Evolutionary conservation across 2,113 vertebrate genomes (phyloP).

Genomic region (Vicugna pacos): DNA sequence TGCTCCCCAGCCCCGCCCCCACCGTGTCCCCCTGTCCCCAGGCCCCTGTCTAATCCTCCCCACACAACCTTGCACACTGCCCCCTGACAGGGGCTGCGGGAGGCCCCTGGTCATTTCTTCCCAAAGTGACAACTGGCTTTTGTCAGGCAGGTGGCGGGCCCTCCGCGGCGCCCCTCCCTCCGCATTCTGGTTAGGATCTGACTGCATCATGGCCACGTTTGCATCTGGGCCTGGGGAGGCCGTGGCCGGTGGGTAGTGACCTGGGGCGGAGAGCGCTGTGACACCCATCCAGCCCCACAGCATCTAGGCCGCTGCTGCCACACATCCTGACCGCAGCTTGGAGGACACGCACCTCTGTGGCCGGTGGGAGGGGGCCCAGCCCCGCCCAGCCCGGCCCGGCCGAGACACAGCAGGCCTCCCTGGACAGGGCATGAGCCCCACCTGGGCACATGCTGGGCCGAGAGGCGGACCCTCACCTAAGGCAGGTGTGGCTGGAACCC

Average conservation of each 20-base stretch:
- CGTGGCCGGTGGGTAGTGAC: rapidly evolving
- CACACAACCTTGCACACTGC: rapidly evolving
- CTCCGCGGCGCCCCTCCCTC: not conserved
- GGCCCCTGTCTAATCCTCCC: not conserved
- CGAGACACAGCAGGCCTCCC: not conserved
- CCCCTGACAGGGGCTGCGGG: too few relatives aligned
- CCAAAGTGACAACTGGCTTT: not conserved
- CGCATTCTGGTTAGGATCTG: not conserved
- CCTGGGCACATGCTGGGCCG: too few relatives aligned
- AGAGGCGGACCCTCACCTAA: not conserved
- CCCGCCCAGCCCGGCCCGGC: not conserved
- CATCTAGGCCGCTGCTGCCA: rapidly evolving
- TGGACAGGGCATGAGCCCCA: not conserved
- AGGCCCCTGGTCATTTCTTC: not conserved
- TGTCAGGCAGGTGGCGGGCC: not conserved
- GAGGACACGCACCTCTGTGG: not conserved
- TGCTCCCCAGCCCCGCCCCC: not conserved
- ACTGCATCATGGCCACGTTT: too few relatives aligned
- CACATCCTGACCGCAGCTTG: rapidly evolving
- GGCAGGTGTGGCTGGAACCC: not conserved
- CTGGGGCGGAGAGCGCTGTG: too few relatives aligned
- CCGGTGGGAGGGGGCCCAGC: not conserved
- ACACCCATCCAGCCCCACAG: not conserved
- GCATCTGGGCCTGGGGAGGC: not conserved
- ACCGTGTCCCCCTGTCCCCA: rapidly evolving